phyloP scores from a whole-genome alignment of 2,797 vertebrate genomes.

The Ficedula albicollis region DNA sequence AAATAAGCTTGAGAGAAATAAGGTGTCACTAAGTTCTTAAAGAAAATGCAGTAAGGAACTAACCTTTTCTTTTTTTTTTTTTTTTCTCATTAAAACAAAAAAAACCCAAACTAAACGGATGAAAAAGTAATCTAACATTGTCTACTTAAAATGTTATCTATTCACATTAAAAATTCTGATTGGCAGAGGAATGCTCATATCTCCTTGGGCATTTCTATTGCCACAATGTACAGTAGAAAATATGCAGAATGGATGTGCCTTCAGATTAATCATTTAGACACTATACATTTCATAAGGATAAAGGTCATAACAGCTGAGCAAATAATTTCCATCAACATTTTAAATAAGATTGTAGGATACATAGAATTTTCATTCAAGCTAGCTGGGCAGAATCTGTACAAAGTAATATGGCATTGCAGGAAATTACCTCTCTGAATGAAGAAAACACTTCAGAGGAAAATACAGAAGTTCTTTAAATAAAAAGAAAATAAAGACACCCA shows the following conservation, averaged over 20 bases:
- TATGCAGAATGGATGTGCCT: conserved; percentile 6
- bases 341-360: conserved; percentile 28
- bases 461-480: background rate
- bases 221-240: background rate
- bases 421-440: conserved; percentile 9
- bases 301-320: conserved; percentile 63
- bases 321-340: conserved; percentile 60
- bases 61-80: background rate
- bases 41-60: background rate
- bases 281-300: conserved; percentile 64
- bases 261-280: conserved; percentile 53
- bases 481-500: background rate
- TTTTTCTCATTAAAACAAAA: background rate
- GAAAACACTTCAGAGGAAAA: background rate
- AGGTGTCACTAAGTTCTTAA: background rate
- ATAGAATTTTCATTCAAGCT: conserved; percentile 37
- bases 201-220: background rate
- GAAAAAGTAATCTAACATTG: background rate
- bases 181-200: background rate
- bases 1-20: background rate
- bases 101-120: background rate
- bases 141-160: background rate
- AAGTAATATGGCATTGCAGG: background rate
- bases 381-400: background rate
- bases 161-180: background rate